Base-by-base conservation (phyloP, 2,888 invertebrate species). In the Gymnoscelis rufifasciata region DNA sequence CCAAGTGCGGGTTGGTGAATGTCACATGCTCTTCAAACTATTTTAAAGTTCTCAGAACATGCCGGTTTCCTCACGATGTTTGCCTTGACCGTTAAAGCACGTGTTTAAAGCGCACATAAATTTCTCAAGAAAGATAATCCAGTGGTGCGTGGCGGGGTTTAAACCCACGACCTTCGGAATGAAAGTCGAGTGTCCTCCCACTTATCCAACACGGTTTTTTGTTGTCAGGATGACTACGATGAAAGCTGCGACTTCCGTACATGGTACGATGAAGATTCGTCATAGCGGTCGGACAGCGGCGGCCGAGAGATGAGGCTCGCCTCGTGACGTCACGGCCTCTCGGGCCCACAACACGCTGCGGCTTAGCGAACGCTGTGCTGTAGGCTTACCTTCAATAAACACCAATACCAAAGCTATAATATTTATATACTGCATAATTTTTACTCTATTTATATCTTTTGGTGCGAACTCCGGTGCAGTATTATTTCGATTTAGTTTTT, bases 181-280 rank as follows among this genome's bases (percentile, higher is more conserved):
- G n/a, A n/a, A n/a, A n/a, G n/a, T n/a, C n/a, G n/a, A n/a, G n/a
- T n/a, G n/a, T n/a, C n/a, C n/a, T n/a, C n/a, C n/a, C n/a, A n/a
- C n/a, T n/a, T n/a, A n/a, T n/a, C n/a, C n/a, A n/a, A n/a, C n/a
- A n/a, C n/a, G n/a, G n/a, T n/a, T n/a, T n/a, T n/a, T n/a, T n/a
- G n/a, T 31, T 13, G 8, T 0, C 70, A 88, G 88, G 88, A 88
- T 51, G 87, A 87, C 56, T 88, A 87, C 57, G 86, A 87, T 51
- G 86, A 86, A 56, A 81, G 71, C 61, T 78, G 76, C 58, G 84
- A 87, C 66, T 79, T 82, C 68, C 84, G 81, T 56, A 74, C 81
- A 52, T 88, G 87, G 87, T 83, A 87, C 67, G 88, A 86, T 59
- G 88, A 84, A 40, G 87, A 88, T 70, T 87, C 87, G 27, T 84